A percentile compares a stretch with the other conserved stretches of the same genome.
These are phyloP conservation scores for Eulacestoma nigropectus DNA, from an alignment of 2,113 vertebrate genomes.

Conservation along the genomic window DNA sequence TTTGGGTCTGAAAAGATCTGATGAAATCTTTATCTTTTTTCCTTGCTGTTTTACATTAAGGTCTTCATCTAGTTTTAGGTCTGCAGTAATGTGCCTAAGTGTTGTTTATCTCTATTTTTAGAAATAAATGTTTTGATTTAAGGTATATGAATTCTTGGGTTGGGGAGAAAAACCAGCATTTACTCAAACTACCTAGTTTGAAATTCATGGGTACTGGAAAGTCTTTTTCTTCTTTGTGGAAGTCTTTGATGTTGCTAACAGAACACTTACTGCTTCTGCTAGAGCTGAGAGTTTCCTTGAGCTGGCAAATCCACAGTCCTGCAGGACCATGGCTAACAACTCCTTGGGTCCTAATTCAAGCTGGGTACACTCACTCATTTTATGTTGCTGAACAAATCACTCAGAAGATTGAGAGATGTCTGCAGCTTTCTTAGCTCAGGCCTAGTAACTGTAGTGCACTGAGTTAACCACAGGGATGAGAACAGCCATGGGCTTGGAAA, in stretches of 20 bases:
- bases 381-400: not conserved
- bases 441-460: not conserved
- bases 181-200: not conserved
- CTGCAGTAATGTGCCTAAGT: not conserved
- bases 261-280: not conserved
- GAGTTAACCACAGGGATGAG: not conserved
- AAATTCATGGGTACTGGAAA: not conserved
- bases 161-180: not conserved
- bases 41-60: not conserved
- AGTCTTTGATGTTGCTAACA: not conserved
- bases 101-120: not conserved
- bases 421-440: not conserved
- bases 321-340: not conserved
- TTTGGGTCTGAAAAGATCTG: not conserved
- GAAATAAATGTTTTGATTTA: not conserved
- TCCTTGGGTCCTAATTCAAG: accelerated
- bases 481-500: not conserved
- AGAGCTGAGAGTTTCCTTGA: not conserved
- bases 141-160: not conserved
- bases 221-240: not conserved
- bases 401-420: not conserved
- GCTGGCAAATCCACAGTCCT: not conserved
- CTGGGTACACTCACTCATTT: not conserved
- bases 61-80: not conserved
- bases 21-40: not conserved